These are phyloP conservation scores for Anoncus sp. DNA, from an alignment of 2,888 invertebrate genomes.

Conservation along the genomic window DNA sequence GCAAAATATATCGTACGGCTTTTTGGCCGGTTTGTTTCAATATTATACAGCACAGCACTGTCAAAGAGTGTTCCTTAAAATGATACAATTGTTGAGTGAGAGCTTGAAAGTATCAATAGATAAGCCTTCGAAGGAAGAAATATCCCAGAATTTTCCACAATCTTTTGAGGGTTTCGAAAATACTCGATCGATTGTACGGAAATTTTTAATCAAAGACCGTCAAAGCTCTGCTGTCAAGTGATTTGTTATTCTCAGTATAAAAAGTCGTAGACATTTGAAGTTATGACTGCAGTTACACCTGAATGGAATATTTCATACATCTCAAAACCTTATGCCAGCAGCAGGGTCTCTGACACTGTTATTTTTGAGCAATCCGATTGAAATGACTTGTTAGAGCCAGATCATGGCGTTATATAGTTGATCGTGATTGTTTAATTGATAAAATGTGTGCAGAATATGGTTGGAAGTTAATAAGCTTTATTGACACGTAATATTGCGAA, in stretches of 20 bases:
- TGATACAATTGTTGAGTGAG: constrained; percentile 31
- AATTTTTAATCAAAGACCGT: constrained; percentile 60
- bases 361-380: constrained; percentile 56
- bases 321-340: constrained; percentile 63
- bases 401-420: constrained; percentile 61
- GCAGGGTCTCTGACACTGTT: constrained; percentile 65
- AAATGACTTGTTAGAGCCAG: constrained; percentile 26
- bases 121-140: constrained; percentile 54
- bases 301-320: constrained; percentile 62
- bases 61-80: constrained; percentile 34
- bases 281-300: constrained; percentile 65
- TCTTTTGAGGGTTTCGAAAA: constrained; percentile 66
- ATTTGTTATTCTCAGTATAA: constrained; percentile 65
- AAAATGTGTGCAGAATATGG: constrained; percentile 38
- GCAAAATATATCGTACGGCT: constrained; percentile 35
- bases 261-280: constrained; percentile 60
- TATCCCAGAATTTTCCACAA: constrained; percentile 61
- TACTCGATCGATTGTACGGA: constrained; percentile 68
- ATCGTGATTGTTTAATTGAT: constrained; percentile 38
- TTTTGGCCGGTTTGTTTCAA: constrained; percentile 38
- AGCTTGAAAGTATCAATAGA: constrained; percentile 29
- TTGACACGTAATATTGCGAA: constrained; percentile 21
- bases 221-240: constrained; percentile 58
- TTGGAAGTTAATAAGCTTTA: constrained; percentile 32
- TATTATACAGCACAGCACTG: constrained; percentile 26